These are phyloP conservation scores for Osmoderma eremita DNA, from an alignment of 2,888 invertebrate species.

Conservation along the genomic window DNA sequence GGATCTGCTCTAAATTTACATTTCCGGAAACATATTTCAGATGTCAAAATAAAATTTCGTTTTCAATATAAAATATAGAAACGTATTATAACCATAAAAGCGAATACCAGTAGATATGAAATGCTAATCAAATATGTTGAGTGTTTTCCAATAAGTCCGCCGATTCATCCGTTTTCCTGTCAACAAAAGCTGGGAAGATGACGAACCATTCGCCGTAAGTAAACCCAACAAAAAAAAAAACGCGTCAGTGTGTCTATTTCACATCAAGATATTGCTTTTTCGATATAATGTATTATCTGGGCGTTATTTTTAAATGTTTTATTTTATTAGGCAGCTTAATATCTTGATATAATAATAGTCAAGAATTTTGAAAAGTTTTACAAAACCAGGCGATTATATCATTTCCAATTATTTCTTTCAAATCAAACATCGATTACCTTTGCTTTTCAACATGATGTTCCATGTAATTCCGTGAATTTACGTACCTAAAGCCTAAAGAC, in stretches of 20 bases:
- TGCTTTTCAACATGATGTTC: too few species aligned
- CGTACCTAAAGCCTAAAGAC: too few species aligned
- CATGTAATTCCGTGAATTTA: too few species aligned
- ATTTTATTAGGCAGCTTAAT: too few species aligned
- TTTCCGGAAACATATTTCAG: constrained; percentile 3
- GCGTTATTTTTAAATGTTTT: too few species aligned
- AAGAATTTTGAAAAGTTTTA: too few species aligned
- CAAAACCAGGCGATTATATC: too few species aligned
- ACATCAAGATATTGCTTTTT: constrained; percentile 1
- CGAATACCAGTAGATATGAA: constrained; percentile 31
- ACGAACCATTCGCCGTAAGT: constrained; percentile 28
- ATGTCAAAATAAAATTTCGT: constrained; percentile 18
- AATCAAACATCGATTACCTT: too few species aligned
- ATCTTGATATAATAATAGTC: too few species aligned
- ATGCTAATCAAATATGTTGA: constrained; percentile 38
- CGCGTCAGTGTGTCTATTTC: neutral
- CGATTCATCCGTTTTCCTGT: constrained; percentile 31
- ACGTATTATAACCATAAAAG: constrained; percentile 33
- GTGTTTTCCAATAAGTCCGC: constrained; percentile 37
- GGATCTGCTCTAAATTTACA: constrained; percentile 1
- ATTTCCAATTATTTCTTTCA: too few species aligned
- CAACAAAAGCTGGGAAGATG: constrained; percentile 34
- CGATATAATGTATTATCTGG: too few species aligned
- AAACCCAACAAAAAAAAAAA: too few species aligned
- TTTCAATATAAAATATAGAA: constrained; percentile 34